A percentile compares a stretch with the other conserved stretches of the same genome.
These are phyloP conservation scores for Clostera curtula DNA, from an alignment of 2,888 invertebrate genomes.

Conservation along the genomic window DNA sequence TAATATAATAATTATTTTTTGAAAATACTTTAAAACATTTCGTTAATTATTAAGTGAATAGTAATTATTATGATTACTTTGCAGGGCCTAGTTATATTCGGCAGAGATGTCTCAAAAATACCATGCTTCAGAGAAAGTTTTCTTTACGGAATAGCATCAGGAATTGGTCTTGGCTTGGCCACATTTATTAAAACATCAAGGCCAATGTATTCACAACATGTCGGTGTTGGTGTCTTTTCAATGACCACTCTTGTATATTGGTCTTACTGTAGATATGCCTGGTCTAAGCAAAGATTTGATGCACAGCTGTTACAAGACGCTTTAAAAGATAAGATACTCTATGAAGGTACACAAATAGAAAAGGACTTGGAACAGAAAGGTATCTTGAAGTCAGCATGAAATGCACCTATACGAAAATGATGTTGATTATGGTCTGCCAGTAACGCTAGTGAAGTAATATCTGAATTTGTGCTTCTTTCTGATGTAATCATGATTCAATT, in stretches of 20 bases:
- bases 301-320: constrained; percentile 77
- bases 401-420: constrained; percentile 1
- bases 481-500: no score
- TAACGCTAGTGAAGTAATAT: no score
- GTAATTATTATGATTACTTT: no score
- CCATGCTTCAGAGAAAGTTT: constrained; percentile 88
- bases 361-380: constrained; percentile 58
- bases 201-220: constrained; percentile 75
- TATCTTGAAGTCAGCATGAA: constrained; percentile 49
- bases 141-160: constrained; percentile 82
- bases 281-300: constrained; percentile 79
- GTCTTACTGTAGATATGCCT: constrained; percentile 81
- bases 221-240: constrained; percentile 79
- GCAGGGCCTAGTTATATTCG: constrained; percentile 78
- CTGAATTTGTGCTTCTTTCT: no score
- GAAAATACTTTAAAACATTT: neutral
- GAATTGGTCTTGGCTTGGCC: constrained; percentile 78
- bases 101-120: constrained; percentile 82
- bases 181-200: constrained; percentile 85
- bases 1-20: neutral
- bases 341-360: constrained; percentile 78
- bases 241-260: constrained; percentile 80
- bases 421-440: no score
- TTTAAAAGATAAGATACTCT: constrained; percentile 73
- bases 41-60: constrained; percentile 1